Conservation (phyloP, 2,888 invertebrate species). For the Hemithea aestivaria region DNA sequence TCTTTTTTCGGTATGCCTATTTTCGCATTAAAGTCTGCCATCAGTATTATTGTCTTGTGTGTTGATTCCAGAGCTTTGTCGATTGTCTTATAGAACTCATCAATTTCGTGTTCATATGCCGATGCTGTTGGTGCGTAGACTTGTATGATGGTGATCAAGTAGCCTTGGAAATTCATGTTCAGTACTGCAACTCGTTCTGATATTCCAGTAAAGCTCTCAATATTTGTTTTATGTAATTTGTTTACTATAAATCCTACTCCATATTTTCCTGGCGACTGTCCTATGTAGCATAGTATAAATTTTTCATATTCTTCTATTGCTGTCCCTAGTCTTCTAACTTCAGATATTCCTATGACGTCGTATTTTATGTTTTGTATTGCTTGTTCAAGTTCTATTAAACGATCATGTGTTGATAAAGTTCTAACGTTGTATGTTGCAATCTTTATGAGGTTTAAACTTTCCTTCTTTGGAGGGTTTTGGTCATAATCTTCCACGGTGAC, state of each 20-base stretch:
- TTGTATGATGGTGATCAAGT: no score
- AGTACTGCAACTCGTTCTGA: constrained; percentile 11
- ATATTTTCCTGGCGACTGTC: neutral
- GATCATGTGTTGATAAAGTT: no score
- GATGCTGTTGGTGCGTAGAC: no score
- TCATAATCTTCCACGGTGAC: neutral
- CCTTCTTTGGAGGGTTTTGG: neutral
- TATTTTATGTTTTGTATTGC: no score
- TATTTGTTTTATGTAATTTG: constrained; percentile 1
- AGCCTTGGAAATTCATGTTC: constrained; percentile 1
- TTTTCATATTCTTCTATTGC: constrained; percentile 17
- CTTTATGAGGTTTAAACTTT: no score
- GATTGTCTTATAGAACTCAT: neutral
- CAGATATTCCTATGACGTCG: constrained; percentile 4
- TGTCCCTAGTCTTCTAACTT: constrained; percentile 13
- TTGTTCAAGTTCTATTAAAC: no score
- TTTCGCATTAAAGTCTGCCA: neutral
- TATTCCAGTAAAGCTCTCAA: constrained; percentile 14
- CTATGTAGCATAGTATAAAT: constrained; percentile 9
- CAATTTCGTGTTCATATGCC: no score
- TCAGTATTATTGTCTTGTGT: constrained; percentile 5
- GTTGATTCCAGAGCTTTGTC: constrained; percentile 12
- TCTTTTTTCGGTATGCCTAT: neutral
- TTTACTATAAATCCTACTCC: constrained; percentile 1
- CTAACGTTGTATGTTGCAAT: no score